Evolutionary conservation across 2,888 invertebrate genomes (phyloP), one percentile per base, ranked within the genome.

Genomic region (Blomia tropicalis): DNA sequence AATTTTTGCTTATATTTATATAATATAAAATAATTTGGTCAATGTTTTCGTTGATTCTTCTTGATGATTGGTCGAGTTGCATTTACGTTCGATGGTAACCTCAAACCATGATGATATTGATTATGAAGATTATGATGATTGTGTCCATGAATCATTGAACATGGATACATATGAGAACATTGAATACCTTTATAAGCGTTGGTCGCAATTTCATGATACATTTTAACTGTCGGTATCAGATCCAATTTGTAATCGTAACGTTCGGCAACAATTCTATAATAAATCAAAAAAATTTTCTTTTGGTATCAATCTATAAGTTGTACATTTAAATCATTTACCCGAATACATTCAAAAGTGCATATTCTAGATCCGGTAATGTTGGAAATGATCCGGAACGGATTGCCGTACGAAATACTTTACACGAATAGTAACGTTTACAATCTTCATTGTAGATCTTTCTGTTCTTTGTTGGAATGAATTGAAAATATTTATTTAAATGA

Each of bases 131-230:
- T n/a, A n/a, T n/a, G n/a, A n/a, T n/a, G n/a, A n/a, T n/a, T n/a
- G n/a, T n/a, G n/a, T n/a, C n/a, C n/a, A n/a, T n/a, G n/a, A n/a
- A n/a, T n/a, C n/a, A 14, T 3, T 11, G 22, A 41, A n/a, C 64
- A 64, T 11, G 64, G 64, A 47, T 54, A 64, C 23, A 36, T 56
- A 22, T 53, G 41, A 2, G 59, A 22, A 44, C 64, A 64, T 22
- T 41, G 47, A 22, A 47, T 43, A 5, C 64, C 62, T 22, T 59
- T 64, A 2, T 63, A n/a, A 17, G 54, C 62, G 59, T 58, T 63
- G 14, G 59, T 44, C 7, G 64, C 64, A 11, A 62, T 58, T 44
- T 64, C 62, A 54, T 53, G 59, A 47, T 64, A 64, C 41, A 62
- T 47, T 56, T 64, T 64, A 0, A 64, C 64, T 11, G 62, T 51